Conservation (phyloP, 1,140 invertebrate genomes). For the Centruroides vittatus region DNA sequence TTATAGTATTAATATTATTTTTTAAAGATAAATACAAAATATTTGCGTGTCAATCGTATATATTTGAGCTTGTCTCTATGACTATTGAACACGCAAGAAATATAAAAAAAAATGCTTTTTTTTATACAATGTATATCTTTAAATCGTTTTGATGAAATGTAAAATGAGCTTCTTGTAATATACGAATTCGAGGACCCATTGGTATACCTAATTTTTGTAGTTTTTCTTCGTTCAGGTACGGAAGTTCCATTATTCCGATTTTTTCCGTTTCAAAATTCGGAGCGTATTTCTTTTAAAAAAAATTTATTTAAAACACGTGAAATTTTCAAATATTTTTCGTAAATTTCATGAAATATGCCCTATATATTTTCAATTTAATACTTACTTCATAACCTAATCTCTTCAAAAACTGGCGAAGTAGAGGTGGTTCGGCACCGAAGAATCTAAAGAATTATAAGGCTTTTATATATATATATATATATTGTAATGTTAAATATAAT, state of each 20-base stretch:
- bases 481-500: too few species aligned
- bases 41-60: too few species aligned
- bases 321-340: too few species aligned
- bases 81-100: too few species aligned
- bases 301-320: not conserved
- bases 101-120: too few species aligned
- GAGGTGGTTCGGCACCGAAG: constrained; percentile 82
- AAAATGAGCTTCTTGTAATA: constrained; percentile 69
- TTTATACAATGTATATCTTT: constrained; percentile 35
- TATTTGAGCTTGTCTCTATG: too few species aligned
- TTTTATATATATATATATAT: too few species aligned
- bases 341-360: too few species aligned
- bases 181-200: constrained; percentile 69
- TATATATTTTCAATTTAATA: not conserved
- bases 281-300: constrained; percentile 66
- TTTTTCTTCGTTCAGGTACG: constrained; percentile 77
- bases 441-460: constrained; percentile 44
- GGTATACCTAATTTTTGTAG: constrained; percentile 78
- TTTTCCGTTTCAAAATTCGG: constrained; percentile 68
- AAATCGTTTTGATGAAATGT: constrained; percentile 32
- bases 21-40: too few species aligned
- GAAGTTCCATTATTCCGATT: constrained; percentile 79
- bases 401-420: constrained; percentile 74
- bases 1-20: too few species aligned
- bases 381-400: constrained; percentile 84